Evolutionary conservation across 2,113 vertebrate genomes (phyloP).

Genomic region (Archilochus colubris): DNA sequence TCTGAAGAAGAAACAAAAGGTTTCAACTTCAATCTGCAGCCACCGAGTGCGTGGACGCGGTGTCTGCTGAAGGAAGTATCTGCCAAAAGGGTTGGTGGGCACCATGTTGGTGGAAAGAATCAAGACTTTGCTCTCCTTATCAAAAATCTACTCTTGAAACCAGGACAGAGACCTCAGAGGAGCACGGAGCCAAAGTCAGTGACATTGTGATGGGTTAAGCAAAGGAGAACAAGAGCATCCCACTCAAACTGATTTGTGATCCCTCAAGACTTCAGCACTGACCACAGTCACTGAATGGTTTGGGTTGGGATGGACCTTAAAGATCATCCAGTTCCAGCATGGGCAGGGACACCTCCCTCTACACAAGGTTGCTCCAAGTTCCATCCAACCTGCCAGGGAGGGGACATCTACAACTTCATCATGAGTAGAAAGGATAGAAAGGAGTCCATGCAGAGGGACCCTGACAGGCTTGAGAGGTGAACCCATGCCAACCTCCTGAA

Average conservation of each 20-base stretch:
- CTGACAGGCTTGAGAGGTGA: too few relatives aligned
- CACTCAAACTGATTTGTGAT: accelerated
- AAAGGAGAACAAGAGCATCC: neutral
- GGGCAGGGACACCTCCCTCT: too few relatives aligned
- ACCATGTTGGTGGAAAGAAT: neutral
- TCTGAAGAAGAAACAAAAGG: accelerated
- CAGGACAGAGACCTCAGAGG: neutral
- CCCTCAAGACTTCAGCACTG: neutral
- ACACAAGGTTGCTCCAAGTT: too few relatives aligned
- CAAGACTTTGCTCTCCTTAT: neutral
- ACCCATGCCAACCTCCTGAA: too few relatives aligned
- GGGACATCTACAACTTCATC: too few relatives aligned
- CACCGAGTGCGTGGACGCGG: accelerated
- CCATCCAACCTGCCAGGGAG: too few relatives aligned
- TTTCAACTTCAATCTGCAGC: neutral
- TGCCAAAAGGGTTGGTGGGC: neutral
- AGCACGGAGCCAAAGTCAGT: accelerated
- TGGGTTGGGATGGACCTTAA: too few relatives aligned
- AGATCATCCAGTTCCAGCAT: too few relatives aligned
- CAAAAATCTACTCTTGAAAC: neutral
- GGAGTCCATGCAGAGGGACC: too few relatives aligned
- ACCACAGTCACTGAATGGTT: too few relatives aligned
- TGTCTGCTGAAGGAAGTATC: neutral
- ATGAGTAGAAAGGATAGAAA: too few relatives aligned
- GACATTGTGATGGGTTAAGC: too few relatives aligned